A percentile compares a stretch with the other conserved stretches of the same genome.
Conservation (phyloP, 2,888 invertebrate species). For the Pterostichus niger region DNA sequence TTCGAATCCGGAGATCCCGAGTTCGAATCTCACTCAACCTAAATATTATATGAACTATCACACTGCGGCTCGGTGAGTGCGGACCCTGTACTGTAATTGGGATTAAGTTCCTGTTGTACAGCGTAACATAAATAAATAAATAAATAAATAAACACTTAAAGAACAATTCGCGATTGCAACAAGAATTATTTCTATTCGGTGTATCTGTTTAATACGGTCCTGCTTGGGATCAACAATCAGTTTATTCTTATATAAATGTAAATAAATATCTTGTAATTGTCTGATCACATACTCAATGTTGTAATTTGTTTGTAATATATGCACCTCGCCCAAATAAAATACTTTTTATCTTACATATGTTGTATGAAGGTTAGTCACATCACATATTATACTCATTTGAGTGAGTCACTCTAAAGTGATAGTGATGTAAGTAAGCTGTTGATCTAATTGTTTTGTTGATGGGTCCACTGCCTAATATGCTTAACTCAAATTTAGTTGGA, state of each 20-base stretch:
- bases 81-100: no score
- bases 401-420: slow-evolving; percentile 37
- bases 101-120: no score
- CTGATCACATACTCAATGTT: neutral
- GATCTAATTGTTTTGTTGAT: slow-evolving; percentile 53
- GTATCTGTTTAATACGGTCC: neutral
- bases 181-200: no score
- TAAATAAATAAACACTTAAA: no score
- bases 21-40: no score
- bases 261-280: slow-evolving; percentile 17
- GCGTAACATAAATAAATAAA: no score
- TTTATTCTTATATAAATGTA: slow-evolving; percentile 38
- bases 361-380: slow-evolving; percentile 1
- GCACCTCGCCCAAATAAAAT: slow-evolving; percentile 36
- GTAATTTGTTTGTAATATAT: slow-evolving; percentile 20
- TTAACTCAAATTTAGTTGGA: slow-evolving; percentile 27
- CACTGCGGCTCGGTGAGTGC: no score
- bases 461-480: neutral
- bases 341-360: slow-evolving; percentile 32
- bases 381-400: slow-evolving; percentile 11
- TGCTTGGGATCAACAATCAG: slow-evolving; percentile 29
- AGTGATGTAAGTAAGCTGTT: slow-evolving; percentile 50
- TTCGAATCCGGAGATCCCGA: no score
- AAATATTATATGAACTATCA: no score
- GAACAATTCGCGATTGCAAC: no score